phyloP scores from a whole-genome alignment of 2,888 invertebrate genomes.

The Halictus ligatus region DNA sequence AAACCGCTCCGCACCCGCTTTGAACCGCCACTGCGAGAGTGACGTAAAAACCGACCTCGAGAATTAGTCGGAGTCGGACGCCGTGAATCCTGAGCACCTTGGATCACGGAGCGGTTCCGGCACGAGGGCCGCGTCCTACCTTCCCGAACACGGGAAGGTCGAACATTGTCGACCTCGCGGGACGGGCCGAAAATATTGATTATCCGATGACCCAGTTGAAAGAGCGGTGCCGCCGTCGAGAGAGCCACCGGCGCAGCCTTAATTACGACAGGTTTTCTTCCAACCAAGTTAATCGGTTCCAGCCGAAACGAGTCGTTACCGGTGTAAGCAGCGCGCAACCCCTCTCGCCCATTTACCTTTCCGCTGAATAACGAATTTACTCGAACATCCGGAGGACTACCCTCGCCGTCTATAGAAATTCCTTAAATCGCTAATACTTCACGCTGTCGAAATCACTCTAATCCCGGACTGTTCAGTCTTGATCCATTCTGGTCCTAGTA shows the following conservation, averaged over 20 bases:
- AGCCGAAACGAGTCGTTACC: constrained; percentile 23
- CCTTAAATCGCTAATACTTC: not conserved
- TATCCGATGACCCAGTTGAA: constrained; percentile 66
- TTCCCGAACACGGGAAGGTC: constrained; percentile 57
- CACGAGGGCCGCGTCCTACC: constrained; percentile 41
- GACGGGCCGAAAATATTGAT: constrained; percentile 65
- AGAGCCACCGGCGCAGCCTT: constrained; percentile 49
- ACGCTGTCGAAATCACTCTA: not conserved
- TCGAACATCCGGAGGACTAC: not conserved
- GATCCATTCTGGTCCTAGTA: too few relatives aligned
- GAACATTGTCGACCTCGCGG: constrained; percentile 50
- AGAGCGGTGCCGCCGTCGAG: constrained; percentile 48
- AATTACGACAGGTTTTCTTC: constrained; percentile 61
- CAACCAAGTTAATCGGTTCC: constrained; percentile 41
- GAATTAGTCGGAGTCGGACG: constrained; percentile 39
- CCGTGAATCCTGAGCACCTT: constrained; percentile 37
- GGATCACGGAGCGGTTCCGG: constrained; percentile 51
- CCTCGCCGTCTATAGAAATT: not conserved
- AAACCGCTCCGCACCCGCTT: not conserved
- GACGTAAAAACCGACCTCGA: constrained; percentile 59
- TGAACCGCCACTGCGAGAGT: not conserved
- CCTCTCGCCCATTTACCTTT: not conserved
- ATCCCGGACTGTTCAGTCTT: not conserved
- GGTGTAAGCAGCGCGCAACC: constrained; percentile 1
- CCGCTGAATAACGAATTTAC: constrained; percentile 1